Conservation (phyloP, 1,140 invertebrate species). For the Drosophila kurseongensis region DNA sequence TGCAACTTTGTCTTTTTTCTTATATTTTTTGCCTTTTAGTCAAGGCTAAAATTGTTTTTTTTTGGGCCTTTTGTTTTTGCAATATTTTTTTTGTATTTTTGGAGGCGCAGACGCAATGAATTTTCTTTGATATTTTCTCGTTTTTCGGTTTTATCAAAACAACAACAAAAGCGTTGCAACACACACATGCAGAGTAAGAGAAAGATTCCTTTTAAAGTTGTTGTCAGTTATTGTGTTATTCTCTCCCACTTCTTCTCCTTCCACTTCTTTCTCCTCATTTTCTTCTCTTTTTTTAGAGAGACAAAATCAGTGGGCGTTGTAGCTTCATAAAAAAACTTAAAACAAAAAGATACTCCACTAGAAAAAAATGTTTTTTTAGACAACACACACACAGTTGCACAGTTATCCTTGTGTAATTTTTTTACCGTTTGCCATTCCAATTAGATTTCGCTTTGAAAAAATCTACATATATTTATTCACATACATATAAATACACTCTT, state of each 20-base stretch:
- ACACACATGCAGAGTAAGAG: background rate
- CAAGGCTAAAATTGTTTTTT: conserved; percentile 66
- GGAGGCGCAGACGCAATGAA: conserved; percentile 67
- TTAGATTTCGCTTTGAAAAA: conserved; percentile 66
- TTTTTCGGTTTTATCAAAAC: conserved; percentile 28
- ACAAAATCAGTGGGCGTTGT: conserved; percentile 60
- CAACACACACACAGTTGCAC: conserved; percentile 32
- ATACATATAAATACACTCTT: conserved; percentile 34
- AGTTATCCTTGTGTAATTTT: conserved; percentile 33
- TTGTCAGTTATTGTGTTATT: conserved; percentile 16
- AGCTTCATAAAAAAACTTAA: conserved; percentile 22
- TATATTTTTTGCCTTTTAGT: conserved; percentile 37
- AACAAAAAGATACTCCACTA: conserved; percentile 11
- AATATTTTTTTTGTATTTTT: conserved; percentile 9
- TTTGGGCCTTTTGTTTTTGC: conserved; percentile 19
- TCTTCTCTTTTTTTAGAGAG: background rate
- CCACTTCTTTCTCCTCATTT: conserved; percentile 16
- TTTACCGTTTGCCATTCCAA: conserved; percentile 66
- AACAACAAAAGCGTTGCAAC: conserved; percentile 37
- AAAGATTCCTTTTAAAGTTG: conserved; percentile 12
- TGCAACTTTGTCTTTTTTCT: conserved; percentile 28
- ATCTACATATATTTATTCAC: conserved; percentile 34
- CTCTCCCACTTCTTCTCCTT: conserved; percentile 10
- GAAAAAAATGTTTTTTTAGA: background rate
- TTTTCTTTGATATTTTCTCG: conserved; percentile 52